These are phyloP conservation scores for Carcinoscorpius rotundicauda DNA, from an alignment of 1,140 invertebrate species.

Conservation along the genomic window DNA sequence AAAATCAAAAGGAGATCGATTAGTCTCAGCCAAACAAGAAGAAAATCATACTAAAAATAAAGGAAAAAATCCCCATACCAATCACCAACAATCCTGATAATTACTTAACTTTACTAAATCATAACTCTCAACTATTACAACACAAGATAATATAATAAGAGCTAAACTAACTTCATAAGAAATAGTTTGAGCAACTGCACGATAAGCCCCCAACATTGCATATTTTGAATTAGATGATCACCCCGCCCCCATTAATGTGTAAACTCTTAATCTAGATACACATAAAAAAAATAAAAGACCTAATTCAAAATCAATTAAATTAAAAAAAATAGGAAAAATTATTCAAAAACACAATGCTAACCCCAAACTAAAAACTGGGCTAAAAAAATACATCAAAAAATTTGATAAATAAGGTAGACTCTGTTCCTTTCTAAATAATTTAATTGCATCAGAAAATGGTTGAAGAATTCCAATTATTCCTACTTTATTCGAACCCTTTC, in stretches of 20 bases:
- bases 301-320: slow-evolving; percentile 37
- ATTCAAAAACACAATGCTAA: slow-evolving; percentile 41
- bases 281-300: slow-evolving; percentile 41
- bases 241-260: slow-evolving; percentile 42
- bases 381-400: slow-evolving; percentile 42
- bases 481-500: slow-evolving; percentile 54
- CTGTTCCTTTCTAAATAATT: slow-evolving; percentile 48
- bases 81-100: slow-evolving; percentile 37
- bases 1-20: slow-evolving; percentile 65
- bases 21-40: slow-evolving; percentile 51
- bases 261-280: slow-evolving; percentile 43
- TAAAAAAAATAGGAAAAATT: slow-evolving; percentile 37
- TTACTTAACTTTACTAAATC: slow-evolving; percentile 30
- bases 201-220: slow-evolving; percentile 46
- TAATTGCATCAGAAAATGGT: slow-evolving; percentile 51
- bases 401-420: slow-evolving; percentile 36
- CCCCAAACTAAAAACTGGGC: slow-evolving; percentile 43
- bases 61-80: slow-evolving; percentile 39
- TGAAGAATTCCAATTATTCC: slow-evolving; percentile 46
- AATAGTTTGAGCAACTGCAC: slow-evolving; percentile 49
- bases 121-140: slow-evolving; percentile 35
- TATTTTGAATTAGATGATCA: slow-evolving; percentile 54
- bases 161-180: slow-evolving; percentile 51
- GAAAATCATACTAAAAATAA: slow-evolving; percentile 42
- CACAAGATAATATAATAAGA: slow-evolving; percentile 41